Evolutionary conservation across 2,113 vertebrate species (phyloP).

Genomic region (Lophura nycthemera): DNA sequence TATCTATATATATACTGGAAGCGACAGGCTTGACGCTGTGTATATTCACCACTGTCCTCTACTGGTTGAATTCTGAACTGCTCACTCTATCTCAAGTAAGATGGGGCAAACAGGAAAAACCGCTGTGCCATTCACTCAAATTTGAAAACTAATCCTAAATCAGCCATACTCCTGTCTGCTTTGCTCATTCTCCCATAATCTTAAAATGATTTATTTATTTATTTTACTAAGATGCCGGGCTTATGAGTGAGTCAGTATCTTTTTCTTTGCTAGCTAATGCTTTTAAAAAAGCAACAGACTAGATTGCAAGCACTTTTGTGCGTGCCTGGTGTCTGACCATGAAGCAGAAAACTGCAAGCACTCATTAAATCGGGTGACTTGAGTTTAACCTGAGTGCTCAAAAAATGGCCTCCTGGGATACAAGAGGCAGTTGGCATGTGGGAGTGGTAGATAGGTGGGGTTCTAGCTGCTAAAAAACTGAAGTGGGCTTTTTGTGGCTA

Average conservation of each 20-base stretch:
- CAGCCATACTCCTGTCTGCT: rapidly evolving
- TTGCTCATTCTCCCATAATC: background rate
- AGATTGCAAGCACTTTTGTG: too few relatives aligned
- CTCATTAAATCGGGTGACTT: background rate
- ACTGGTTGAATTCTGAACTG: background rate
- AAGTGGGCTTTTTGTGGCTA: background rate
- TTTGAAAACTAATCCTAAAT: background rate
- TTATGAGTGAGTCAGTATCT: background rate
- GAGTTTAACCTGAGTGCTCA: background rate
- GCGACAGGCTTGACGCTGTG: background rate
- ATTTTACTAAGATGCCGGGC: background rate
- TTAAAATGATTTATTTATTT: background rate
- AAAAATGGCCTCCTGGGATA: background rate
- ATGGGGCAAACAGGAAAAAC: background rate
- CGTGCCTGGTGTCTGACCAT: rapidly evolving
- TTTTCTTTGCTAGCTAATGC: background rate
- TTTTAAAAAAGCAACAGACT: background rate
- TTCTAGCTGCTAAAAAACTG: background rate
- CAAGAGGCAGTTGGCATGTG: background rate
- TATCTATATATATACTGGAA: background rate
- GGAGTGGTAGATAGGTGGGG: background rate
- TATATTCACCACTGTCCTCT: conserved; percentile 43
- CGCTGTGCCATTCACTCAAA: background rate
- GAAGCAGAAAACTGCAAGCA: background rate
- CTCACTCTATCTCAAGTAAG: background rate